phyloP scores from a whole-genome alignment of 2,113 vertebrate genomes.

The Melanerpes aurifrons region DNA sequence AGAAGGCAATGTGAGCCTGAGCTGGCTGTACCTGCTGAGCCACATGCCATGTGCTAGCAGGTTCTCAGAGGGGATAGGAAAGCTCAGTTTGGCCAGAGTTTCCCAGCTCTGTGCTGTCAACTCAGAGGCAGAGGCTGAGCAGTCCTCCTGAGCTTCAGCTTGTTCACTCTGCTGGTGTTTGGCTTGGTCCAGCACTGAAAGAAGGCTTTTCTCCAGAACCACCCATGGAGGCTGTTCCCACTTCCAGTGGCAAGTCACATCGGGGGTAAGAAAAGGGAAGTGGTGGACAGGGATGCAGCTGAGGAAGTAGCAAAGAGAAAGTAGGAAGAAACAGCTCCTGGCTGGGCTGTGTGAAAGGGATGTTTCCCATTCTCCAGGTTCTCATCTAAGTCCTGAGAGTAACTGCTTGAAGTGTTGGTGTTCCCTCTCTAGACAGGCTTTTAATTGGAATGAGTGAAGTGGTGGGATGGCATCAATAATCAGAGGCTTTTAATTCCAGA shows the following conservation, averaged over 20 bases:
- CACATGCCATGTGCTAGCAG: rapidly evolving
- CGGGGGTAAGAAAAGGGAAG: neutral
- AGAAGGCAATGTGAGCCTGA: neutral
- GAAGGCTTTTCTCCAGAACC: neutral
- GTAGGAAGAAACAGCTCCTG: neutral
- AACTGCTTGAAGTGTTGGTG: neutral
- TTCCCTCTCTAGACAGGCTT: neutral
- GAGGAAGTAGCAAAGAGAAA: neutral
- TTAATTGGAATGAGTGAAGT: neutral
- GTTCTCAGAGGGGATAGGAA: neutral
- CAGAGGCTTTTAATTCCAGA: neutral
- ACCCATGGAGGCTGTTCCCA: neutral
- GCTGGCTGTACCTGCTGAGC: constrained; percentile 3
- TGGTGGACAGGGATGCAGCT: neutral
- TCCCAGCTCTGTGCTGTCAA: neutral
- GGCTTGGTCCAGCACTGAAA: neutral
- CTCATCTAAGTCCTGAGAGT: neutral
- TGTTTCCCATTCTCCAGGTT: rapidly evolving
- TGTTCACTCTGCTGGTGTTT: rapidly evolving
- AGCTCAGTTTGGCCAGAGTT: neutral
- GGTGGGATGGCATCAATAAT: neutral
- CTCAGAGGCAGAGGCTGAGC: neutral
- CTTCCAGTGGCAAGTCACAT: rapidly evolving
- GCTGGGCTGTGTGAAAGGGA: neutral
- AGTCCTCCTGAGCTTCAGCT: neutral